These are phyloP conservation scores for Eutolmus rufibarbis DNA, from an alignment of 2,888 invertebrate genomes.

Conservation along the genomic window DNA sequence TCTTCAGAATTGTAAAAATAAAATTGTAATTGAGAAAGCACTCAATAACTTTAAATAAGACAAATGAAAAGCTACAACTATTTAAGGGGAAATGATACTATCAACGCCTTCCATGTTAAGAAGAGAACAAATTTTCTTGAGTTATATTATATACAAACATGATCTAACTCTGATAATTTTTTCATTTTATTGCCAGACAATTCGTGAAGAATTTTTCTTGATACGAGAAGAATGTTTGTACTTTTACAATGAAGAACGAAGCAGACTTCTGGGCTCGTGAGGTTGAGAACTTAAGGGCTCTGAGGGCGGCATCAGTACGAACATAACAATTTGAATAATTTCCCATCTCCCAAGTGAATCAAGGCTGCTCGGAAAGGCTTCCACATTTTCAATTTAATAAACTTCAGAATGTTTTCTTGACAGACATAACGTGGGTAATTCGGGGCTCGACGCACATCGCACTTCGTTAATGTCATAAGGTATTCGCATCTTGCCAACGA, in stretches of 20 bases:
- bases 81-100: background rate
- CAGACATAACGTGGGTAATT: constrained; percentile 28
- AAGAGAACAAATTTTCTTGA: background rate
- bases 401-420: constrained; percentile 16
- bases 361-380: background rate
- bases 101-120: background rate
- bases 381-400: constrained; percentile 33
- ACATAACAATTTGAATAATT: constrained; percentile 28
- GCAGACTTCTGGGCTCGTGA: background rate
- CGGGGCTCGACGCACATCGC: background rate
- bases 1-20: too few species aligned
- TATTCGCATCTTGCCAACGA: background rate
- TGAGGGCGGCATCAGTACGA: constrained; percentile 4
- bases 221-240: background rate
- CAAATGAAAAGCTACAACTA: background rate
- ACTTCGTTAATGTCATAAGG: constrained; percentile 28
- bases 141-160: background rate
- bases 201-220: background rate
- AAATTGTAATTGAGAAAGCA: too few species aligned
- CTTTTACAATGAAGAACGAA: background rate
- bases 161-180: background rate
- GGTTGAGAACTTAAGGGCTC: background rate
- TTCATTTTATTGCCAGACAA: background rate
- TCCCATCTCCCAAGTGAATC: constrained; percentile 12
- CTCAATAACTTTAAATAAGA: background rate